phyloP scores from a whole-genome alignment of 1,140 invertebrate genomes.

The Penaeus indicus region DNA sequence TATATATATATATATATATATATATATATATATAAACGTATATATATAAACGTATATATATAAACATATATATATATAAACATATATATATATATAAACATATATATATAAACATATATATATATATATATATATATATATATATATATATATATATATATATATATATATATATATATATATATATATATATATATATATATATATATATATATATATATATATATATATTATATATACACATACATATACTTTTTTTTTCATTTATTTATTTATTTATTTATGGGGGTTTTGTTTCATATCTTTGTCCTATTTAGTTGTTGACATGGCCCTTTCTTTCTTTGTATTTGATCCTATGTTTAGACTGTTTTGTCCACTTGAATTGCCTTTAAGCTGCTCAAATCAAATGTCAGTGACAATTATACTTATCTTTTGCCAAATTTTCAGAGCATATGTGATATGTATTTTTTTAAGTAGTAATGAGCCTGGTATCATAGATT shows the following conservation, averaged over 20 bases:
- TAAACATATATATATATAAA: background rate
- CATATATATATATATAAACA: conserved; percentile 3
- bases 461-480: too few species aligned
- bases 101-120: conserved; percentile 24
- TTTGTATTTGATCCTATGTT: too few species aligned
- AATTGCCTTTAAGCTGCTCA: too few species aligned
- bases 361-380: too few species aligned
- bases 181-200: conserved; percentile 36
- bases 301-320: too few species aligned
- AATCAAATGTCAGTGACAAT: too few species aligned
- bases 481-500: too few species aligned
- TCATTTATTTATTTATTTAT: background rate
- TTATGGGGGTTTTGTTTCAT: too few species aligned
- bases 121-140: conserved; percentile 29
- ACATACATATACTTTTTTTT: background rate
- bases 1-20: conserved; percentile 34
- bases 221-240: background rate
- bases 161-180: conserved; percentile 40
- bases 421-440: too few species aligned
- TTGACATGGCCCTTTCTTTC: too few species aligned
- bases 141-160: conserved; percentile 20
- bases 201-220: conserved; percentile 29
- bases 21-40: background rate
- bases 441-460: too few species aligned
- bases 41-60: background rate